Conservation (phyloP, 1,140 invertebrate genomes). For the Paraescarpia echinospica region DNA sequence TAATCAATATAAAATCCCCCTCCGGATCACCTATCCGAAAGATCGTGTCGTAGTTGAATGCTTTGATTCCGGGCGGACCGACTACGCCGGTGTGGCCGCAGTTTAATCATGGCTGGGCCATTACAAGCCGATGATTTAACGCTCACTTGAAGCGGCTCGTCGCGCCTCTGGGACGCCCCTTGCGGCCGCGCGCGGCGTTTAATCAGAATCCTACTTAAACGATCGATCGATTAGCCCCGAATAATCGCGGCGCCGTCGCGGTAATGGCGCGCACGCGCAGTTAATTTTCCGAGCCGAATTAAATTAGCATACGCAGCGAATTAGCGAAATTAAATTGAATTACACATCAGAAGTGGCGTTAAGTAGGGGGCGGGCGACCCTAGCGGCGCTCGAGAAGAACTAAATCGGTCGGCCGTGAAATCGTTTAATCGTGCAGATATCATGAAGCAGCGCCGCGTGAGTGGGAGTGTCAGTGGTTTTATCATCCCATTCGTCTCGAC, state of each 20-base stretch:
- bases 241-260: neutral
- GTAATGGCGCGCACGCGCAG: neutral
- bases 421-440: neutral
- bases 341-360: neutral
- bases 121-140: neutral
- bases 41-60: neutral
- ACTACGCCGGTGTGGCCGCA: neutral
- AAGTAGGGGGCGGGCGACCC: neutral
- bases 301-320: neutral
- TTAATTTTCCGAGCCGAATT: neutral
- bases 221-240: neutral
- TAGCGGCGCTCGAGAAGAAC: neutral
- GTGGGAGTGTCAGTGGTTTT: neutral
- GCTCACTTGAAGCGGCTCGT: neutral
- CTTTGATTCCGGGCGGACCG: neutral
- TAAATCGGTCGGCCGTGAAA: neutral
- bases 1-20: neutral
- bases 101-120: neutral
- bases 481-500: neutral
- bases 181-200: neutral
- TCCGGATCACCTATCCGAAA: neutral
- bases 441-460: neutral
- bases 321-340: constrained; percentile 6
- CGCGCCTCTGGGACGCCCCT: neutral
- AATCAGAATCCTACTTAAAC: constrained; percentile 6